A percentile compares a stretch with the other conserved stretches of the same genome.
Conservation (phyloP, 2,888 invertebrate genomes). For the Noctua janthe region DNA sequence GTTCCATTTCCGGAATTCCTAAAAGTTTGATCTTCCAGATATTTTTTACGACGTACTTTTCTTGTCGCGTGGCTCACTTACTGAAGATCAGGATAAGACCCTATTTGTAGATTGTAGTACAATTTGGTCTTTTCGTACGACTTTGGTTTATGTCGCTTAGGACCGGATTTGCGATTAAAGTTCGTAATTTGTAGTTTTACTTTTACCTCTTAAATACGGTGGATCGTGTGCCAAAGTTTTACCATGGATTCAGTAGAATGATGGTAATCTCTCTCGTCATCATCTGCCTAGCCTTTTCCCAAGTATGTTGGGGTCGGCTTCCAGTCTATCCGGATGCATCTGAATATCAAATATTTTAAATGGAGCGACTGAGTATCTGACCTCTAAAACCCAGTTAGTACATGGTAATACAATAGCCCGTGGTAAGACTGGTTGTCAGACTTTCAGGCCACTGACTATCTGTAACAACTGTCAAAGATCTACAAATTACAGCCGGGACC, state of each 20-base stretch:
- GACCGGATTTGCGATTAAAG: not conserved
- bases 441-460: too few species aligned
- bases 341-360: too few species aligned
- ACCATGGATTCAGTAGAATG: not conserved
- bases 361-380: too few species aligned
- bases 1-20: slow-evolving; percentile 60
- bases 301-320: too few species aligned
- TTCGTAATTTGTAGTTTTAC: slow-evolving; percentile 1
- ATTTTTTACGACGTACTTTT: slow-evolving; percentile 44
- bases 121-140: not conserved
- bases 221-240: not conserved
- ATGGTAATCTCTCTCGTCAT: not conserved
- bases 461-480: too few species aligned
- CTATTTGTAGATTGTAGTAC: slow-evolving; percentile 43
- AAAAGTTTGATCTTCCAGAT: slow-evolving; percentile 54
- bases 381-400: too few species aligned
- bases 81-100: slow-evolving; percentile 30
- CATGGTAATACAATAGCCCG: too few species aligned
- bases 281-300: too few species aligned
- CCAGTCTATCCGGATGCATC: too few species aligned
- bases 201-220: not conserved
- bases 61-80: slow-evolving; percentile 10
- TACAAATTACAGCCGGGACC: too few species aligned
- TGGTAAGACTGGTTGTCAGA: too few species aligned
- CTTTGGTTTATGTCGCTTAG: not conserved